phyloP scores from a whole-genome alignment of 2,113 vertebrate species.

The Piaya cayana region DNA sequence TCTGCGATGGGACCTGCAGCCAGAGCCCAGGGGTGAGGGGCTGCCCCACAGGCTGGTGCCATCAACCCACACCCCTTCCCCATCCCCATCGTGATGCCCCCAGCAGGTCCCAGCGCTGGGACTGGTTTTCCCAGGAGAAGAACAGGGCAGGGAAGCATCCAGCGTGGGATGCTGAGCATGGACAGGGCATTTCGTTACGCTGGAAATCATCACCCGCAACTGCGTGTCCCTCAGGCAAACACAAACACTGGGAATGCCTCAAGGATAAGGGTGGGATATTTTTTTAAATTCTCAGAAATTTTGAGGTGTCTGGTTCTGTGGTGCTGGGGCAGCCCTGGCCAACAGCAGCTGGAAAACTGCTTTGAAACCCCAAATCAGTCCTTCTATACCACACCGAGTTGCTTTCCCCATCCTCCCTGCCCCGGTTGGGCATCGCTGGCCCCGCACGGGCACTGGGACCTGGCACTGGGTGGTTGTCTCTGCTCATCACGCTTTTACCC shows the following conservation, averaged over 20 bases:
- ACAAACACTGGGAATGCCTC: not conserved
- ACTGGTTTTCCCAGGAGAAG: not conserved
- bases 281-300: not conserved
- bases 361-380: not conserved
- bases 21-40: accelerated
- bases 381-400: not conserved
- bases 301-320: not conserved
- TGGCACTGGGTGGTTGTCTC: not conserved
- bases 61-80: accelerated
- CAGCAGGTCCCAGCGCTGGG: not conserved
- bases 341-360: accelerated
- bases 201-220: not conserved
- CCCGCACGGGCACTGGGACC: accelerated
- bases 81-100: accelerated
- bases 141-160: accelerated
- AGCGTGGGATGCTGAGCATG: not conserved
- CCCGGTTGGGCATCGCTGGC: not conserved
- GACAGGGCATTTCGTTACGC: not conserved
- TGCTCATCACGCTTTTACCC: not conserved
- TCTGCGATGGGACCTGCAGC: accelerated
- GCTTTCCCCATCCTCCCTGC: not conserved
- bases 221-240: not conserved
- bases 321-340: not conserved
- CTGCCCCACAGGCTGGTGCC: not conserved
- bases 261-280: not conserved